Evolutionary conservation across 2,797 vertebrate genomes (phyloP).

Genomic region (Chiloscyllium punctatum): DNA sequence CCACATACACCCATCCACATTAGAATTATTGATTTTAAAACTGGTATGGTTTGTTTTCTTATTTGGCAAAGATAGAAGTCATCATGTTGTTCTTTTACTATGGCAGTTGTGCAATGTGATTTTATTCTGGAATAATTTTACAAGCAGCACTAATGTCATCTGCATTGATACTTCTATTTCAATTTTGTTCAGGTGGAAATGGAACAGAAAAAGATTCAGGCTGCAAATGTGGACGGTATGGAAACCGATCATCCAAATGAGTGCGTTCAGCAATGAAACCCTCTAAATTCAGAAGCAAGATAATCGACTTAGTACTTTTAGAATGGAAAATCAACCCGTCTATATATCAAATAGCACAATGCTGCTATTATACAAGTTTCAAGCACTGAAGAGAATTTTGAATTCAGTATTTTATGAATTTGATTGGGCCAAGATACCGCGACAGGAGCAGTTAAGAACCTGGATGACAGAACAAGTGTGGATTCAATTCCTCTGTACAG

Average conservation of each 20-base stretch:
- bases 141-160: not conserved
- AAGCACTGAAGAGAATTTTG: not conserved
- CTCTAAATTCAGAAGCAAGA: not conserved
- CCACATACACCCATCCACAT: no score
- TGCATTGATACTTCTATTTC: constrained; percentile 40
- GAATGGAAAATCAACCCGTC: not conserved
- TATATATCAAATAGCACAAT: not conserved
- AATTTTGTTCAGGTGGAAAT: constrained; percentile 67
- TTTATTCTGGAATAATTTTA: constrained; percentile 1
- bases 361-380: not conserved
- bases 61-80: not conserved
- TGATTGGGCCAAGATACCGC: not conserved
- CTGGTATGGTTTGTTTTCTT: not conserved
- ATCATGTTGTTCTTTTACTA: not conserved
- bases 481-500: not conserved
- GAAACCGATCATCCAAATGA: constrained; percentile 56
- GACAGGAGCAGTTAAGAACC: not conserved
- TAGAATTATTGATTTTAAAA: no score
- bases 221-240: constrained; percentile 53
- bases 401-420: not conserved
- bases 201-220: constrained; percentile 66
- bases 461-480: not conserved
- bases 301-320: not conserved
- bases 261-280: constrained; percentile 66
- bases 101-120: not conserved